Evolutionary conservation across 1,140 invertebrate genomes (phyloP).

Genomic region (Melanaphis sacchari): DNA sequence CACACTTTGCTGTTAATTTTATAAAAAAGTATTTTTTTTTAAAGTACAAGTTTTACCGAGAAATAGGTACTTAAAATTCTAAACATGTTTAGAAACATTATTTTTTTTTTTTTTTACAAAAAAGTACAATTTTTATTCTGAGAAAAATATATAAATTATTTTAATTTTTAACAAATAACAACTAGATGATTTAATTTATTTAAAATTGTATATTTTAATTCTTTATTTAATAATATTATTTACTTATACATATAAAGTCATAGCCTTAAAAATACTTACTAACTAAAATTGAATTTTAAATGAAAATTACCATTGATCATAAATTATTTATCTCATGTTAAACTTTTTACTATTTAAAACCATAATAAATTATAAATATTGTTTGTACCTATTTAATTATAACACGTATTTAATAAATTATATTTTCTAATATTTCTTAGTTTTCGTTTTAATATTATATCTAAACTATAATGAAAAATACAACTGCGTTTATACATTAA

Average conservation of each 20-base stretch:
- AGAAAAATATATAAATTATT: not conserved
- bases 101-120: not conserved
- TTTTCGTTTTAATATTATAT: too few relatives aligned
- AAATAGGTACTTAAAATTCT: constrained; percentile 1
- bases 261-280: too few relatives aligned
- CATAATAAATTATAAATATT: not conserved
- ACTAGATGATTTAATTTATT: not conserved
- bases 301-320: not conserved
- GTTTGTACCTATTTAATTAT: too few relatives aligned
- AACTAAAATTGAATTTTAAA: not conserved
- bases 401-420: not conserved
- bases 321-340: not conserved
- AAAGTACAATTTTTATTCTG: not conserved
- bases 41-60: not conserved
- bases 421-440: not conserved
- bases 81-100: not conserved
- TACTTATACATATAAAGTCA: too few relatives aligned
- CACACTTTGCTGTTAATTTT: not conserved
- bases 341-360: not conserved
- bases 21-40: not conserved
- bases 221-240: not conserved
- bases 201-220: not conserved
- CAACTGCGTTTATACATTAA: too few relatives aligned
- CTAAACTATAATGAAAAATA: too few relatives aligned
- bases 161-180: not conserved